Conservation (phyloP, 2,113 vertebrate species). For the Brienomyrus brachyistius region DNA sequence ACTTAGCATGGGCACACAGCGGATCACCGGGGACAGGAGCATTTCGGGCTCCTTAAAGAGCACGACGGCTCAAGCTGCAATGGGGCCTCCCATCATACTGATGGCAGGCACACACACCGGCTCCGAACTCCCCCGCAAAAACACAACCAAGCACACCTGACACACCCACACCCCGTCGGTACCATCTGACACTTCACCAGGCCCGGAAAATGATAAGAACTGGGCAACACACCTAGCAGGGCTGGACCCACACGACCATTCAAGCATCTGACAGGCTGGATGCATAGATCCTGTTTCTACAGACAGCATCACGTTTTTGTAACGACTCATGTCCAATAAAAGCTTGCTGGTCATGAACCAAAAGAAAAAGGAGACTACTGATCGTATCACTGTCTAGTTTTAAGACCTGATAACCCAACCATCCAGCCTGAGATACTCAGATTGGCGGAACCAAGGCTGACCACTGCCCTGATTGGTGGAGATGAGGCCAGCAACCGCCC, state of each 20-base stretch:
- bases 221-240: not conserved
- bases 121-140: not conserved
- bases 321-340: not conserved
- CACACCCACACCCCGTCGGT: not conserved
- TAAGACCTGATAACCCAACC: not conserved
- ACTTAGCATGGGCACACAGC: not conserved
- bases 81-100: not conserved
- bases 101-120: not conserved
- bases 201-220: not conserved
- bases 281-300: not conserved
- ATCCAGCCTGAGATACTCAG: not conserved
- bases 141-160: not conserved
- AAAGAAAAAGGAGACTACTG: not conserved
- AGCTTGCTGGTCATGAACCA: not conserved
- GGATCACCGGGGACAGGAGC: not conserved
- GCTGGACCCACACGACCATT: not conserved
- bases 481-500: not conserved
- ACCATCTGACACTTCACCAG: not conserved
- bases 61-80: not conserved
- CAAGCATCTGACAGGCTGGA: not conserved
- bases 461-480: not conserved
- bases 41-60: not conserved
- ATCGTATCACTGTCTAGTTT: not conserved
- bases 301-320: not conserved
- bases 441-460: not conserved